Percentiles rank a stretch among this genome's conserved stretches.
These are phyloP conservation scores for Drosophila engyochracea DNA, from an alignment of 2,888 invertebrate genomes.

Conservation along the genomic window DNA sequence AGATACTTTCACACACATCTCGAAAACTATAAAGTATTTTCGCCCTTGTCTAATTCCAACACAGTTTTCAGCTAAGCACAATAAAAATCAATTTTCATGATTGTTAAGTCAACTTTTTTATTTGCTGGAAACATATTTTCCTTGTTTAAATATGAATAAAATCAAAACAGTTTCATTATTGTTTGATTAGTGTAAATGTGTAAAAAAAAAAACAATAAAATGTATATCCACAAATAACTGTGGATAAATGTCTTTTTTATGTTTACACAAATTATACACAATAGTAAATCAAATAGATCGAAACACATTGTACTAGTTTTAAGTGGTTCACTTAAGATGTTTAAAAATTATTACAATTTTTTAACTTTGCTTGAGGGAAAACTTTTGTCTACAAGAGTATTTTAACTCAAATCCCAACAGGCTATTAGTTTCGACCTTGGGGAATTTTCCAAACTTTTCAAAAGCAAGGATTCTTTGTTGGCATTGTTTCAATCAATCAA, in stretches of 20 bases:
- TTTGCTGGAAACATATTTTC: background rate
- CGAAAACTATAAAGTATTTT: background rate
- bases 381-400: background rate
- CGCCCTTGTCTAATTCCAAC: background rate
- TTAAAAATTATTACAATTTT: background rate
- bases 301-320: background rate
- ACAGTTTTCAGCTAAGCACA: background rate
- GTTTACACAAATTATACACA: background rate
- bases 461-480: background rate
- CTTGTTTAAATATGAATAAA: background rate
- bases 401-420: background rate
- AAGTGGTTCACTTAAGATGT: background rate
- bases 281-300: background rate
- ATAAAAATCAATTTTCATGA: slow-evolving; percentile 1
- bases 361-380: background rate
- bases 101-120: background rate
- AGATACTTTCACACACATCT: slow-evolving; percentile 1
- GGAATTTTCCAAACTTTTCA: background rate
- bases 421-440: background rate
- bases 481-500: background rate
- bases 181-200: background rate
- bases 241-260: background rate
- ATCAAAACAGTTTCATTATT: background rate
- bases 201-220: background rate
- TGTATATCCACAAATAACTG: rapidly evolving